Conservation (phyloP, 2,113 vertebrate species). For the Podocnemis expansa region DNA sequence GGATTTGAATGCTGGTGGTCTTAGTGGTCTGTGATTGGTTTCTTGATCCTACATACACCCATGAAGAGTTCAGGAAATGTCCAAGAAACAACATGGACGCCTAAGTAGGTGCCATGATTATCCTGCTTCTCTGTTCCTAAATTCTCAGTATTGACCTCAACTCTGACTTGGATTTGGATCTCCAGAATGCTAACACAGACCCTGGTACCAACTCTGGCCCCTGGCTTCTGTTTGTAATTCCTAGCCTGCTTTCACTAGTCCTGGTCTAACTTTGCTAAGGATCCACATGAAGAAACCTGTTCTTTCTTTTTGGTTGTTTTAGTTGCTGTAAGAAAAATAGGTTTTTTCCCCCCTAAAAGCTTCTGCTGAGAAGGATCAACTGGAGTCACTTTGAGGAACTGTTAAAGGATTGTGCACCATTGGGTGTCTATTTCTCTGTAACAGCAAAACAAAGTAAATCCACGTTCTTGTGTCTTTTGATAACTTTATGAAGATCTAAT, state of each 20-base stretch:
- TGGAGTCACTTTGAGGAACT: neutral
- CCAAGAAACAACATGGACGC: neutral
- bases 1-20: neutral
- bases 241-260: neutral
- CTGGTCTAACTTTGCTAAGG: neutral
- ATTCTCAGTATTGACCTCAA: neutral
- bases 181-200: neutral
- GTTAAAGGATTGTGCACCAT: neutral
- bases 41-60: neutral
- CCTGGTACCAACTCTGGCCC: neutral
- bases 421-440: neutral
- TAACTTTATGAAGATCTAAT: neutral
- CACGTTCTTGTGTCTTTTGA: neutral
- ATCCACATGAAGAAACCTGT: neutral
- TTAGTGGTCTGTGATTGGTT: neutral
- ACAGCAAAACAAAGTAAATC: constrained; percentile 12
- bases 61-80: neutral
- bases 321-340: neutral
- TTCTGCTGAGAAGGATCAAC: neutral
- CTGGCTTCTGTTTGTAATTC: neutral
- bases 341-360: neutral
- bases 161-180: neutral
- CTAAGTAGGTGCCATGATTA: neutral
- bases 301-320: neutral
- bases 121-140: neutral